Evolutionary conservation across 1,140 invertebrate species (phyloP).

Genomic region (Capitella teleta): DNA sequence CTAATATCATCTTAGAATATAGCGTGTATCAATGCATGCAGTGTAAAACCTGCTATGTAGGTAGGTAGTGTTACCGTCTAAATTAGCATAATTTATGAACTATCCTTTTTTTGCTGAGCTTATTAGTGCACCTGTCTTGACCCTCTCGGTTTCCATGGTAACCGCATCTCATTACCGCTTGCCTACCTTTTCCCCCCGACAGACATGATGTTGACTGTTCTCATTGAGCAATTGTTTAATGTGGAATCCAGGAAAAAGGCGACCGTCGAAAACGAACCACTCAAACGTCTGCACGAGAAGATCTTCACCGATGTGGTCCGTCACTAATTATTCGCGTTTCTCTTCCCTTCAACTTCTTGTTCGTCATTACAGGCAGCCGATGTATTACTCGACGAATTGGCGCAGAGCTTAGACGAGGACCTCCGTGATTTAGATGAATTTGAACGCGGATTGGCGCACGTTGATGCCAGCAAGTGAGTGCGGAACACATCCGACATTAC

Average conservation of each 20-base stretch:
- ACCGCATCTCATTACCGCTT: not conserved
- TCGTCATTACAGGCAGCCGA: conserved; percentile 33
- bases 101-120: not conserved
- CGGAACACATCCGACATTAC: too few relatives aligned
- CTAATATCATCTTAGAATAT: not conserved
- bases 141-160: not conserved
- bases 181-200: conserved; percentile 1
- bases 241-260: conserved; percentile 19
- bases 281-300: conserved; percentile 29
- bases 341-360: not conserved
- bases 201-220: conserved; percentile 19
- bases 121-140: not conserved
- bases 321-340: not conserved
- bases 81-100: not conserved
- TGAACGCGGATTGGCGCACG: conserved; percentile 22
- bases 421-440: conserved; percentile 32
- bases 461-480: too few relatives aligned
- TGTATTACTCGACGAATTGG: conserved; percentile 25
- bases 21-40: not conserved
- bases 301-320: conserved; percentile 28
- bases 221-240: conserved; percentile 19
- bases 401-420: conserved; percentile 27
- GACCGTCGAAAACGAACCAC: conserved; percentile 22
- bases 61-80: not conserved
- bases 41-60: not conserved